These are phyloP conservation scores for Vollenhovia emeryi DNA, from an alignment of 1,140 invertebrate species.

Conservation along the genomic window DNA sequence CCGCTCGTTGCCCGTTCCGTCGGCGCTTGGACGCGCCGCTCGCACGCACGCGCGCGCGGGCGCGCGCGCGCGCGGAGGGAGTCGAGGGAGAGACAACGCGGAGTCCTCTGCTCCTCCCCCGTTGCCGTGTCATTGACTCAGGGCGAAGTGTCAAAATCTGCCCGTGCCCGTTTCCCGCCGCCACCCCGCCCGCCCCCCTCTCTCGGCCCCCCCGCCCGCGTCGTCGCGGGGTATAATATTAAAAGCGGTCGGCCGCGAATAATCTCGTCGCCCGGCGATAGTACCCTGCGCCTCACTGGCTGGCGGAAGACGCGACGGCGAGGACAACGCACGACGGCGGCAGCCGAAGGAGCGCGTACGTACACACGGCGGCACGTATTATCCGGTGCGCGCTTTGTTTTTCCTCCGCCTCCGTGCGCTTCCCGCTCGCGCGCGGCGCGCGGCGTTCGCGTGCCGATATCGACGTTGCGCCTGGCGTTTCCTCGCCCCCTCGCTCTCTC, in stretches of 20 bases:
- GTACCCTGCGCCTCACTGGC: neutral
- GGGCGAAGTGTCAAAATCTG: slow-evolving; percentile 71
- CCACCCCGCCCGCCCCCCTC: too few species aligned
- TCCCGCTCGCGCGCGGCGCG: too few species aligned
- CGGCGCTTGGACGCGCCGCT: neutral
- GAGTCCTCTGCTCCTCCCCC: slow-evolving; percentile 16
- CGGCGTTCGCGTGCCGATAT: neutral
- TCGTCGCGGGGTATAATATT: neutral
- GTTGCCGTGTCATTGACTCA: slow-evolving; percentile 73
- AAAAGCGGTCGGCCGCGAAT: neutral
- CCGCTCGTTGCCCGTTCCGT: too few species aligned
- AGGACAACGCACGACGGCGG: neutral
- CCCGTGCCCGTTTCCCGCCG: neutral
- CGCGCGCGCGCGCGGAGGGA: neutral
- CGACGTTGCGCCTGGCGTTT: neutral
- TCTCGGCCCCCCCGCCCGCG: too few species aligned
- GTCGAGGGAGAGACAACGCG: neutral
- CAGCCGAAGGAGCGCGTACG: neutral
- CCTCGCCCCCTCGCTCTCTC: too few species aligned
- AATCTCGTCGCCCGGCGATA: neutral
- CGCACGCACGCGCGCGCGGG: neutral
- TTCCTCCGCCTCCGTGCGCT: neutral
- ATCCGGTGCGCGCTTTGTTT: slow-evolving; percentile 15
- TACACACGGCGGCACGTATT: neutral
- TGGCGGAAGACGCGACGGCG: neutral